Evolutionary conservation across 2,113 vertebrate species (phyloP), one percentile per base, ranked within the genome.

Genomic region (Hipposideros armiger): DNA sequence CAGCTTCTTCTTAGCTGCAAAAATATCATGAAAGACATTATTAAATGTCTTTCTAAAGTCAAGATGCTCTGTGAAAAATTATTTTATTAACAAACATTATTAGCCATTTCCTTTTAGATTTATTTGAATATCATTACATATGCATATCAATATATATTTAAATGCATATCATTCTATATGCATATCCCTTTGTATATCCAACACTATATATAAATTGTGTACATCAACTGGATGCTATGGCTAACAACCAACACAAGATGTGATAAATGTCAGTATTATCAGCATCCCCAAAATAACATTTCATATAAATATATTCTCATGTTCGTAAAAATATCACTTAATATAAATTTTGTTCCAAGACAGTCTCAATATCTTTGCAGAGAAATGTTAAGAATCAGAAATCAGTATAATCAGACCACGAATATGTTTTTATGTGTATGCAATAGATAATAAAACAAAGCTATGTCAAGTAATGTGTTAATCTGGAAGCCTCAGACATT

Each of bases 311-410:
- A 81, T 47, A 64, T 72, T 70, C 11, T 74, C 58, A 72, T 80
- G 24, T 54, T 95, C 91, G 5, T 81, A 86, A 95, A 90, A 87
- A 67, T 47, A 58, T 42, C 40, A 67, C 70, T 85, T 92, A 94
- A 50, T 40, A 66, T 17, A 90, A 81, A 93, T 62, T 81, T 64
- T 94, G 2, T 80, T 85, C 64, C 84, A 64, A 66, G 17, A 67
- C 1, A 60, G 2, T 85, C 24, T 78, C 22, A 7, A 7, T 87
- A 91, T 56, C 22, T 87, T 62, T 88, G 30, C 20, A 88, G 84
- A 96, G n/a, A 22, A 84, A 74, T 60, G 50, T 3, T 85, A 95
- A 92, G n/a, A 95, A 91, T 90, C 56, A 74, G 80, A 87, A 88
- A 56, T 74, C 19, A 52, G 40, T 30, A 85, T 85, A 84, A 87